phyloP scores from a whole-genome alignment of 2,888 invertebrate species.

The Volucella inflata region DNA sequence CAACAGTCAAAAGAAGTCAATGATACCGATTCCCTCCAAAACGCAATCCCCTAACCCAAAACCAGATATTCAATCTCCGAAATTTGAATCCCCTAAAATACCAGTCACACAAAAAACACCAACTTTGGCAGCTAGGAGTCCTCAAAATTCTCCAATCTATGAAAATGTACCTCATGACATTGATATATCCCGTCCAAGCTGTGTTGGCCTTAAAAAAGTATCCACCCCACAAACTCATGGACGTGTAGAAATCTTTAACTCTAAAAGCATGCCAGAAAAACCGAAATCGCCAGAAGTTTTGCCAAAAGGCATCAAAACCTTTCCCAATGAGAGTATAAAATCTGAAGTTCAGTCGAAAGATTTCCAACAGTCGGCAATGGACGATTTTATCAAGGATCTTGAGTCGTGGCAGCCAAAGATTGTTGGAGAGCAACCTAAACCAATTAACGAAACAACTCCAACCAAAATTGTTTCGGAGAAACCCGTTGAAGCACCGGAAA shows the following conservation, averaged over 20 bases:
- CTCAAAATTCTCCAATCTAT: constrained; percentile 42
- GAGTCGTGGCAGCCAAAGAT: constrained; percentile 44
- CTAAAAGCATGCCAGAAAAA: constrained; percentile 78
- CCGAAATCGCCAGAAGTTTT: constrained; percentile 69
- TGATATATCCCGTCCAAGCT: constrained; percentile 10
- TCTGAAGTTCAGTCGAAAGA: constrained; percentile 42
- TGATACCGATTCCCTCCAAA: constrained; percentile 48
- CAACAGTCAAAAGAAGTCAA: constrained; percentile 58
- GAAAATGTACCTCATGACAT: constrained; percentile 39
- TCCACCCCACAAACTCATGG: constrained; percentile 78
- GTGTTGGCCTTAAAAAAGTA: constrained; percentile 21
- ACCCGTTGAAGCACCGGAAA: background rate
- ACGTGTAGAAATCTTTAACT: constrained; percentile 82
- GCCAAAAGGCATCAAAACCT: constrained; percentile 77
- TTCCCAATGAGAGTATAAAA: background rate
- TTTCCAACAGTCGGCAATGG: constrained; percentile 43
- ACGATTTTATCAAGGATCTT: constrained; percentile 58
- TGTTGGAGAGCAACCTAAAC: constrained; percentile 21
- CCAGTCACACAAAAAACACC: constrained; percentile 15
- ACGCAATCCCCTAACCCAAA: background rate
- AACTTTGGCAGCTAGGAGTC: background rate
- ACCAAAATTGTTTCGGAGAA: background rate
- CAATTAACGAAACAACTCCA: background rate
- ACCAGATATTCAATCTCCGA: constrained; percentile 1
- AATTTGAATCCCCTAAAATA: background rate